Percentiles rank a stretch among this genome's conserved stretches.
Evolutionary conservation across 1,140 invertebrate species (phyloP).

Genomic region (Ceratina australensis): DNA sequence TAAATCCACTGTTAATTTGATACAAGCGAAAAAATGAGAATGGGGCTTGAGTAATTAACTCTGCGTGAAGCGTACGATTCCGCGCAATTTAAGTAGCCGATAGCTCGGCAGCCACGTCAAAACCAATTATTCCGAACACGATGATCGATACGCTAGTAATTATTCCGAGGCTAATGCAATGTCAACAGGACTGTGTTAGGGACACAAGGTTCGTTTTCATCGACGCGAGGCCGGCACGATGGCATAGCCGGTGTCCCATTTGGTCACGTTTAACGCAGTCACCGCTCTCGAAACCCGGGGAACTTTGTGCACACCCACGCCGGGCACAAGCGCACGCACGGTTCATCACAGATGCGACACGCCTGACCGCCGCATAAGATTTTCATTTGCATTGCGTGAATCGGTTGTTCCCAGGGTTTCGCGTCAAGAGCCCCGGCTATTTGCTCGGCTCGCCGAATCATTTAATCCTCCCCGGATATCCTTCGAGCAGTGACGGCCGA

Average conservation of each 20-base stretch:
- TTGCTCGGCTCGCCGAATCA: slow-evolving; percentile 5
- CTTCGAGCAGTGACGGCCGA: not conserved
- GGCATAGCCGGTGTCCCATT: slow-evolving; percentile 12
- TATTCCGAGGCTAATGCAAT: slow-evolving; percentile 65
- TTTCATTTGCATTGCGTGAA: slow-evolving; percentile 57
- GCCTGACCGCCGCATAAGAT: slow-evolving; percentile 50
- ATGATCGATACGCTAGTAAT: slow-evolving; percentile 70
- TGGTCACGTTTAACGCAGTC: slow-evolving; percentile 47
- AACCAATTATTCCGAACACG: slow-evolving; percentile 60
- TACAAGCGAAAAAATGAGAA: not conserved
- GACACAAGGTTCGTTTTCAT: slow-evolving; percentile 50
- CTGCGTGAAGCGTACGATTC: slow-evolving; percentile 5
- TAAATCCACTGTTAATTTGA: too few species aligned
- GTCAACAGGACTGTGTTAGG: slow-evolving; percentile 54
- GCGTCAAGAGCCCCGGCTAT: not conserved
- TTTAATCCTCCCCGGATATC: slow-evolving; percentile 9
- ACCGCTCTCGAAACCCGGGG: slow-evolving; percentile 20
- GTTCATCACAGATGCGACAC: not conserved
- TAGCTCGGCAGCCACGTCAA: slow-evolving; percentile 50
- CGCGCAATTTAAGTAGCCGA: slow-evolving; percentile 52
- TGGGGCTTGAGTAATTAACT: not conserved
- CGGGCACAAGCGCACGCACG: not conserved
- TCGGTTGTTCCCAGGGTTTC: slow-evolving; percentile 19
- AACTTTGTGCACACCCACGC: not conserved
- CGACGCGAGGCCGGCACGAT: not conserved